Evolutionary conservation across 2,888 invertebrate genomes (phyloP).

Genomic region (Amphipyra tragopoginis): DNA sequence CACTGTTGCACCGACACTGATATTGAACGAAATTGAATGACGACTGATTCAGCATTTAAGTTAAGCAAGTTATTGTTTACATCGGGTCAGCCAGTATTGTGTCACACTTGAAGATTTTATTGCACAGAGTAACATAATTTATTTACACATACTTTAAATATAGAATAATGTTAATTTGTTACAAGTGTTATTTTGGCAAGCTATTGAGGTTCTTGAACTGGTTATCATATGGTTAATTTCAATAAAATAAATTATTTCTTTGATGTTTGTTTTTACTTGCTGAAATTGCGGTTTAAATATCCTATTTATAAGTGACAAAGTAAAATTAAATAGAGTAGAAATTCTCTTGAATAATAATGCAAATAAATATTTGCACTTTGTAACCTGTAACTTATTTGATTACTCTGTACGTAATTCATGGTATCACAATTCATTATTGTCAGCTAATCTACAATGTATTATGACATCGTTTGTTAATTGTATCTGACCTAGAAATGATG

Average conservation of each 20-base stretch:
- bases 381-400: slow-evolving; percentile 8
- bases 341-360: not conserved
- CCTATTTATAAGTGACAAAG: no score
- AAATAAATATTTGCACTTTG: not conserved
- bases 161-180: no score
- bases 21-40: slow-evolving; percentile 53
- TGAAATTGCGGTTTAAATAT: no score
- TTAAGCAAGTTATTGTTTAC: slow-evolving; percentile 69
- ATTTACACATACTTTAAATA: not conserved
- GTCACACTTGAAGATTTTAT: slow-evolving; percentile 31
- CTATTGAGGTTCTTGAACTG: no score
- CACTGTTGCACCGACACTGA: slow-evolving; percentile 52
- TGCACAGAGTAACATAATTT: slow-evolving; percentile 66
- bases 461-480: slow-evolving; percentile 45
- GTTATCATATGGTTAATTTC: no score
- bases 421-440: slow-evolving; percentile 44
- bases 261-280: no score
- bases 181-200: no score
- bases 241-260: no score
- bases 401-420: slow-evolving; percentile 46
- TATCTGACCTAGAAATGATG: slow-evolving; percentile 44
- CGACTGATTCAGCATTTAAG: slow-evolving; percentile 64
- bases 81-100: slow-evolving; percentile 56
- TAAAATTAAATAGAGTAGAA: not conserved
- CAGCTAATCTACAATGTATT: slow-evolving; percentile 44